Evolutionary conservation across 2,113 vertebrate genomes (phyloP).

Genomic region (Helogale parvula): DNA sequence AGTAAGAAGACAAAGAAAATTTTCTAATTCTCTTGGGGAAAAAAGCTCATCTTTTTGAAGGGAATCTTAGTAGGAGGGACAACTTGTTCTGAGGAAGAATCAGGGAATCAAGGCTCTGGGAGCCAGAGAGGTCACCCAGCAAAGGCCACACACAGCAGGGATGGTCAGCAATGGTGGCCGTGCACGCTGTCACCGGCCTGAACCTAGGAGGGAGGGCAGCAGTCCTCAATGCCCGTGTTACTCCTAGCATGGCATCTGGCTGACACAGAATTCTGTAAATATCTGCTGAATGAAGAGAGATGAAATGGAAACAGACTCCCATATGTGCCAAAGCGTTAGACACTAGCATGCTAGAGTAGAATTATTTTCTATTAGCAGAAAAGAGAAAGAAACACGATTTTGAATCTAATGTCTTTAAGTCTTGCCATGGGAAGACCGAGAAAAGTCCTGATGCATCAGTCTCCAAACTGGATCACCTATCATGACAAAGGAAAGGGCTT

Average conservation of each 20-base stretch:
- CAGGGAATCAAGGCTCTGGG: neutral
- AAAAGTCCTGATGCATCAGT: neutral
- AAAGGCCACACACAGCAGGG: neutral
- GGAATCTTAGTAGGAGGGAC: neutral
- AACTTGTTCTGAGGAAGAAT: neutral
- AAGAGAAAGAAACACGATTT: neutral
- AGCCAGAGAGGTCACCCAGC: neutral
- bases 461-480: neutral
- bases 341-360: neutral
- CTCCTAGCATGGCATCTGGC: neutral
- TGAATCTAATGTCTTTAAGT: conserved; percentile 6
- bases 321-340: neutral
- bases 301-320: neutral
- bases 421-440: neutral
- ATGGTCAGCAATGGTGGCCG: neutral
- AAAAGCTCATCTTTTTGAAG: neutral
- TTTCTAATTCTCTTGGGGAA: neutral
- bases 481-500: neutral
- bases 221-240: neutral
- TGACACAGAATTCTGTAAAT: neutral
- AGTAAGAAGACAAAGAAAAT: neutral
- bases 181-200: neutral
- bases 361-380: neutral
- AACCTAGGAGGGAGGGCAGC: neutral
- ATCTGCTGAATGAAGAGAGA: neutral